Base-by-base conservation (phyloP, 2,888 invertebrate genomes). In the Rhagophthalmus giganteus region DNA sequence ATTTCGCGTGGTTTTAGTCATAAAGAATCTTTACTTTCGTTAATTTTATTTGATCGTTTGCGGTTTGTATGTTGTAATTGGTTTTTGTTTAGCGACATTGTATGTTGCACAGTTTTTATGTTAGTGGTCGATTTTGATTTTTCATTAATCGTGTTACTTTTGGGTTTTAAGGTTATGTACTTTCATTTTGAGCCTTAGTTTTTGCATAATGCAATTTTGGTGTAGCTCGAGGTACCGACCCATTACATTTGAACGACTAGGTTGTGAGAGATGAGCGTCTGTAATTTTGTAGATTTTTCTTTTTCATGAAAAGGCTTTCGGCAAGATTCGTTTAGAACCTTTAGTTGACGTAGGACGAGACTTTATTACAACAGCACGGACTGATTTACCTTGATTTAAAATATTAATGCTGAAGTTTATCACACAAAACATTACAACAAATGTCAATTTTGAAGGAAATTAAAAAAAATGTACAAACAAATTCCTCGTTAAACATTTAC, bases 1-100 rank as follows among this genome's bases (percentile, higher is more conserved):
- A 75, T 73, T 47, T 74, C 74, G 12, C 66, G 58, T 30, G 74
- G 52, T 46, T 73, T 68, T n/a, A 72, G 35, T 14, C 61, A 48
- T n/a, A n/a, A n/a, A 16, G n/a, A n/a, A n/a, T 54, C 44, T 34
- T 57, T 51, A 13, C 28, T 28, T 39, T 42, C 33, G 28, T 50
- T 52, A 14, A 45, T 49, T 11, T 26, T 49, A 20, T 20, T 28
- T 28, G 30, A 54, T 61, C 37, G 40, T 60, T 26, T 57, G 34
- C 8, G 55, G 26, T 33, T 56, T 51, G 12, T 46, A 33, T 2
- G n/a, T n/a, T n/a, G 42, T 11, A 38, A 57, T 58, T 2, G 52
- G 10, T 24, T 53, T 56, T 16, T 52, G 54, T 25, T 42, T 50
- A 5, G 40, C 5, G 2, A 15, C 28, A 30, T 24, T 41, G 13